A percentile compares a stretch with the other conserved stretches of the same genome.
Conservation (phyloP, 2,797 vertebrate species). For the Hyperoplus lanceolatus region DNA sequence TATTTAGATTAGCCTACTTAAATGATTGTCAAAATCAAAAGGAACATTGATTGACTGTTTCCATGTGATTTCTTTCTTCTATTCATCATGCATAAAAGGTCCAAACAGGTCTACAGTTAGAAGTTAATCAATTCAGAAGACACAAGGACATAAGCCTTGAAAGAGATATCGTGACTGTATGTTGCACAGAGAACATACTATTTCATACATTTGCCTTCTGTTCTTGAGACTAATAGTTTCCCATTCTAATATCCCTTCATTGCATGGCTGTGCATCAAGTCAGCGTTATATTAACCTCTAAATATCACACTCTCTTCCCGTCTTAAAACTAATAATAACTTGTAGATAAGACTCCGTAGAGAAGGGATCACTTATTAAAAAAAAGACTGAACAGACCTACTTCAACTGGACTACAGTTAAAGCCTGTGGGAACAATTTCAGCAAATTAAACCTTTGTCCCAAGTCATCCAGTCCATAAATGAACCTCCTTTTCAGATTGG, state of each 20-base stretch:
- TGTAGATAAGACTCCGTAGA: conserved; percentile 58
- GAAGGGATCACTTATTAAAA: conserved; percentile 70
- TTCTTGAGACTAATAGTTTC: conserved; percentile 42
- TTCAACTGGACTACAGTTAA: conserved; percentile 46
- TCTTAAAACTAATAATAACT: conserved; percentile 65
- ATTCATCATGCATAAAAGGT: background rate
- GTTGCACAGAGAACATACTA: conserved; percentile 15
- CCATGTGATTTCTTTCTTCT: too few relatives aligned
- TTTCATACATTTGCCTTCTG: conserved; percentile 37
- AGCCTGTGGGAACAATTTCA: conserved; percentile 47
- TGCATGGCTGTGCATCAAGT: conserved; percentile 41
- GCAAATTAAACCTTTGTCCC: conserved; percentile 74
- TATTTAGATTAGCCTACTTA: too few relatives aligned
- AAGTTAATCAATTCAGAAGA: background rate
- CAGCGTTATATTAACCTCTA: conserved; percentile 57
- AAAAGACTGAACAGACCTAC: conserved; percentile 26
- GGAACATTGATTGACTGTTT: background rate
- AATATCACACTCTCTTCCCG: conserved; percentile 37
- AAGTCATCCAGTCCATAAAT: conserved; percentile 45
- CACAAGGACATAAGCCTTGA: background rate
- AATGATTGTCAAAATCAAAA: background rate
- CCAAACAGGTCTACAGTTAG: background rate
- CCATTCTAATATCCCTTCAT: conserved; percentile 37
- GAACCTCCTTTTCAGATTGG: conserved; percentile 48
- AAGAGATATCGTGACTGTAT: background rate